phyloP scores from a whole-genome alignment of 2,113 vertebrate genomes.

The Apteryx mantelli region DNA sequence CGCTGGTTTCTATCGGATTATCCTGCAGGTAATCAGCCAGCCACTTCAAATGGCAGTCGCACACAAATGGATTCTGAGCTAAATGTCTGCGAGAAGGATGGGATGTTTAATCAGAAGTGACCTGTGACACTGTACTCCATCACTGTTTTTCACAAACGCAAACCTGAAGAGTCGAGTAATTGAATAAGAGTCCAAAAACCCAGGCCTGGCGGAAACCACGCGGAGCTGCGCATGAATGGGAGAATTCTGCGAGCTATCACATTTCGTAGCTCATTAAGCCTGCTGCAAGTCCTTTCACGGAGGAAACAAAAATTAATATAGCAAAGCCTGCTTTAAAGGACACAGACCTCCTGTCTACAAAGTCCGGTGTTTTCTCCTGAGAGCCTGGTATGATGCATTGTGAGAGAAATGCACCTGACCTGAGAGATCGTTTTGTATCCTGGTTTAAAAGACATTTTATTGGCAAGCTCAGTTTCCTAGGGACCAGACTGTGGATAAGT shows the following conservation, averaged over 20 bases:
- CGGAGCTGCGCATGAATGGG: conserved; percentile 16
- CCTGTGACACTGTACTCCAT: conserved; percentile 42
- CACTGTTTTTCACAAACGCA: background rate
- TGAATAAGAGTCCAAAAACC: conserved; percentile 53
- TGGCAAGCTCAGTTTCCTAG: background rate
- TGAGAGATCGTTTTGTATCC: background rate
- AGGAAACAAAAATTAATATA: conserved; percentile 7
- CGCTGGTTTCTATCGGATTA: conserved; percentile 98
- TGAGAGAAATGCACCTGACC: background rate
- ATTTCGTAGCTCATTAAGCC: conserved; percentile 27
- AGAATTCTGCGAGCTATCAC: background rate
- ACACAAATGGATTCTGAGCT: conserved; percentile 99
- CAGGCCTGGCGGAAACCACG: conserved; percentile 32
- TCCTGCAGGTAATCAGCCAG: conserved; percentile 98
- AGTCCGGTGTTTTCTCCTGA: background rate
- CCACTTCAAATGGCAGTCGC: conserved; percentile 99
- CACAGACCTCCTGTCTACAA: background rate
- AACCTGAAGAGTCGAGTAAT: conserved; percentile 22
- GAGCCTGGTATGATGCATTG: background rate
- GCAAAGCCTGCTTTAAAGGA: conserved; percentile 5
- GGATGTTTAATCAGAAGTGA: conserved; percentile 70
- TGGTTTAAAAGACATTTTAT: background rate
- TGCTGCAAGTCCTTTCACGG: background rate
- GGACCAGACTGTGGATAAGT: background rate
- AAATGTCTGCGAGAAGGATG: conserved; percentile 88